phyloP scores from a whole-genome alignment of 2,113 vertebrate species.

The Anser brachyrhynchus region DNA sequence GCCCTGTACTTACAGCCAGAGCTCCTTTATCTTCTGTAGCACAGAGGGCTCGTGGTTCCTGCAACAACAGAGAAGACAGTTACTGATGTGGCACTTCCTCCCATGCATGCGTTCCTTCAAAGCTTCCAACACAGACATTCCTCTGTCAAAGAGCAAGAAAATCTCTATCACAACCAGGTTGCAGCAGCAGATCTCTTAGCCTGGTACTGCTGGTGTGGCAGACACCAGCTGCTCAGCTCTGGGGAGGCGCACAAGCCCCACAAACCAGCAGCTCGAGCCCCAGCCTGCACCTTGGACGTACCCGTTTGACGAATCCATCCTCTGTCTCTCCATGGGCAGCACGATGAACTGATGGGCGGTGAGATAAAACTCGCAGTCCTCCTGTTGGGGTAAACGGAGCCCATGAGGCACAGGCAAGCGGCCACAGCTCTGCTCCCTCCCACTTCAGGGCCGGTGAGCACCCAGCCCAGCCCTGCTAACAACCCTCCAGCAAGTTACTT shows the following conservation, averaged over 20 bases:
- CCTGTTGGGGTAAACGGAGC: neutral
- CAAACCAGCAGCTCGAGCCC: neutral
- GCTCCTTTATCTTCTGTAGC: constrained; percentile 55
- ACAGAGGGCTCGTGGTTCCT: constrained; percentile 62
- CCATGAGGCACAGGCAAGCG: neutral
- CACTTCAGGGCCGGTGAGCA: neutral
- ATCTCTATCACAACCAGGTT: neutral
- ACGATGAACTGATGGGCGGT: constrained; percentile 6
- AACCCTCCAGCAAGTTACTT: neutral
- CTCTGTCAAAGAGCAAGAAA: neutral
- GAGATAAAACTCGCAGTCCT: constrained; percentile 60
- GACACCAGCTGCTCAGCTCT: neutral
- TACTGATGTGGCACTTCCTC: neutral
- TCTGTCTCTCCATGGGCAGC: constrained; percentile 62
- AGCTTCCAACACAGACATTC: neutral
- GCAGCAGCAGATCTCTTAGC: neutral
- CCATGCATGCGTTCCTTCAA: neutral
- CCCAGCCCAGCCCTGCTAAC: neutral
- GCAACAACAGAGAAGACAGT: neutral
- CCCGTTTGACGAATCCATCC: constrained; percentile 3
- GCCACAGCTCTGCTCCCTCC: neutral
- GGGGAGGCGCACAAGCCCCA: neutral
- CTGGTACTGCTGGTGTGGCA: neutral
- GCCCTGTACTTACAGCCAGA: constrained; percentile 55
- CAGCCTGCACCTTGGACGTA: neutral